Evolutionary conservation across 2,113 vertebrate species (phyloP), one percentile per base, ranked within the genome.

Genomic region (Tragelaphus strepsiceros): DNA sequence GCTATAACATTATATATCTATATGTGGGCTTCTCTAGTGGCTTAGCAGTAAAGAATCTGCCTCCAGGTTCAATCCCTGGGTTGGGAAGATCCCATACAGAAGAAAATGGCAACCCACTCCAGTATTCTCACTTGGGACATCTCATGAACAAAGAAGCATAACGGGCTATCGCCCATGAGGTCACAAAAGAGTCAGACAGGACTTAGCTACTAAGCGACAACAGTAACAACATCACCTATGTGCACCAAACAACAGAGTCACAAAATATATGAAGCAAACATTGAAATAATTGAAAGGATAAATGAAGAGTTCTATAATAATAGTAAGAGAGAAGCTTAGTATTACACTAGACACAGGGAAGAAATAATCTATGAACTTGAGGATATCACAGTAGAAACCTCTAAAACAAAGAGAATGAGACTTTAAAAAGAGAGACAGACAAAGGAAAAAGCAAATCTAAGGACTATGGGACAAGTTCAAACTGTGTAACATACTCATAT

Each of bases 161-260:
- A 35, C 0, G 1, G 21, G 21, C 4, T 74, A 74, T 5, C 13
- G 19, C 21, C n/a, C 5, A 13, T 24, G 5, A 10, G 19, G 35
- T 24, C 21, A 74, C 35, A 35, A 67, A 74, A 74, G 67, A 74
- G 67, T 39, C 10, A 1, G 67, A 6, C 67, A 74, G n/a, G 35
- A 74, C 21, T 12, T 24, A 39, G 5, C n/a, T 35, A 6, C 19
- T 39, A 24, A 39, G 67, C 67, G 22, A 74, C 9, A 74, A 74
- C 19, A 74, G 6, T 71, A 71, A 35, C 67, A 71, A 5, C 16
- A 67, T 2, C 19, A 74, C 14, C 39, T 28, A 28, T 46, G 24
- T 78, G 39, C 74, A 78, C 39, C 74, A 78, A 78, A 26, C 13
- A 46, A 80, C 15, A 5, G 7, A 80, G 77, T 3, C 43, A 49